phyloP scores from a whole-genome alignment of 2,113 vertebrate species.

The Chamaea fasciata region DNA sequence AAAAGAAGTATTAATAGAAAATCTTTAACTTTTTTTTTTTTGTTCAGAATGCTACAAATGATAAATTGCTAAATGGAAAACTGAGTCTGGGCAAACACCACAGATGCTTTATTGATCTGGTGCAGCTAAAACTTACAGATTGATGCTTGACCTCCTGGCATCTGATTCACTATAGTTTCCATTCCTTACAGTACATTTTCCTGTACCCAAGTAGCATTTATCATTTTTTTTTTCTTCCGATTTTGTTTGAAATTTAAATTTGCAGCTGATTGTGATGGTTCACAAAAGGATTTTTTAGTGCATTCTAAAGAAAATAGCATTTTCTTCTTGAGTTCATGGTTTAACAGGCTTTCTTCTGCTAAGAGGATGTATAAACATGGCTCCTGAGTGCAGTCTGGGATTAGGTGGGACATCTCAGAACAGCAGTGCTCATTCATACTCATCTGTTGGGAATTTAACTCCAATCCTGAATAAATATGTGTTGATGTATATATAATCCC shows the following conservation, averaged over 20 bases:
- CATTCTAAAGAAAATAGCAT: not conserved
- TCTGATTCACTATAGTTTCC: not conserved
- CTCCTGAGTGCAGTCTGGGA: not conserved
- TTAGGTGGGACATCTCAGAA: not conserved
- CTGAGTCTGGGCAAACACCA: not conserved
- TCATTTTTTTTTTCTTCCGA: not conserved
- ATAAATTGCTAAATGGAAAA: constrained; percentile 2
- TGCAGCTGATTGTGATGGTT: not conserved
- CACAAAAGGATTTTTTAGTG: not conserved
- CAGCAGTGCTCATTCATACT: not conserved
- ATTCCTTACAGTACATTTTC: not conserved
- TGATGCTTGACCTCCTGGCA: not conserved
- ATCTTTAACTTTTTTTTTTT: not conserved
- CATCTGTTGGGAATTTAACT: not conserved
- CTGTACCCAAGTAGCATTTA: not conserved
- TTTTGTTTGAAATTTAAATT: not conserved
- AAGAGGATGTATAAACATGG: not conserved
- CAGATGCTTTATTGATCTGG: constrained; percentile 13
- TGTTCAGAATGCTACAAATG: not conserved
- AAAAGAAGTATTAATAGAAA: constrained; percentile 1
- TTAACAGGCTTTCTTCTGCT: not conserved
- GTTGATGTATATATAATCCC: not conserved
- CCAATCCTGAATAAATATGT: rapidly evolving
- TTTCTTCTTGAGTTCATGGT: not conserved
- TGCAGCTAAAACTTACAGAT: not conserved